These are phyloP conservation scores for Aplodontia rufa DNA, from an alignment of 2,113 vertebrate genomes.

Conservation along the genomic window DNA sequence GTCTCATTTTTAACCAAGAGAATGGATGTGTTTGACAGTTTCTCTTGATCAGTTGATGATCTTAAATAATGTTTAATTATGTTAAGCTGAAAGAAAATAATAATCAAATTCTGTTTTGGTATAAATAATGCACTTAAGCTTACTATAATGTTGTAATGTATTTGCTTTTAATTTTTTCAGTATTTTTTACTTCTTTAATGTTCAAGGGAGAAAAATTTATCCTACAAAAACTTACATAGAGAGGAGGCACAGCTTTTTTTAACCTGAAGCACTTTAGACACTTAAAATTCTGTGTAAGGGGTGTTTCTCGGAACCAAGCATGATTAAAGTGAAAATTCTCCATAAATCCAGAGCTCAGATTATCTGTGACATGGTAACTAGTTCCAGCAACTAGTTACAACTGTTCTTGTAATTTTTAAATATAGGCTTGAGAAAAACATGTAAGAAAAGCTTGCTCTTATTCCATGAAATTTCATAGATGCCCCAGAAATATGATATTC, in stretches of 20 bases:
- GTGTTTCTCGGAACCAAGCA: not conserved
- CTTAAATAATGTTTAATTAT: slow-evolving; percentile 12
- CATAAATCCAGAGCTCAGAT: not conserved
- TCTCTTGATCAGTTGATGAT: not conserved
- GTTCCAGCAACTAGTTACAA: too few relatives aligned
- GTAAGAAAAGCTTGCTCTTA: not conserved
- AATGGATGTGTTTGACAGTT: not conserved
- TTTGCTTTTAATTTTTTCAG: not conserved
- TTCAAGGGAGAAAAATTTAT: not conserved
- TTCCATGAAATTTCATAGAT: not conserved
- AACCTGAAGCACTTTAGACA: not conserved
- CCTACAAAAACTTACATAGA: not conserved
- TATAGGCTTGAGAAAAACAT: not conserved
- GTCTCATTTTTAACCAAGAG: not conserved
- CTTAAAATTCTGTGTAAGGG: not conserved
- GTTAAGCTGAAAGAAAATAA: not conserved
- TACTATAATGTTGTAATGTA: not conserved
- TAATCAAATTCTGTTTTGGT: not conserved
- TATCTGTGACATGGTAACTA: not conserved
- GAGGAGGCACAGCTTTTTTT: not conserved
- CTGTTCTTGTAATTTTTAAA: not conserved
- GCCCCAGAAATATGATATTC: not conserved
- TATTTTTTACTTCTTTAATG: not conserved
- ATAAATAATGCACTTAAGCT: not conserved
- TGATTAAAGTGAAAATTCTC: not conserved